Percentiles rank a stretch among this genome's conserved stretches.
Evolutionary conservation across 2,113 vertebrate genomes (phyloP).

Genomic region (Ammodytes marinus): DNA sequence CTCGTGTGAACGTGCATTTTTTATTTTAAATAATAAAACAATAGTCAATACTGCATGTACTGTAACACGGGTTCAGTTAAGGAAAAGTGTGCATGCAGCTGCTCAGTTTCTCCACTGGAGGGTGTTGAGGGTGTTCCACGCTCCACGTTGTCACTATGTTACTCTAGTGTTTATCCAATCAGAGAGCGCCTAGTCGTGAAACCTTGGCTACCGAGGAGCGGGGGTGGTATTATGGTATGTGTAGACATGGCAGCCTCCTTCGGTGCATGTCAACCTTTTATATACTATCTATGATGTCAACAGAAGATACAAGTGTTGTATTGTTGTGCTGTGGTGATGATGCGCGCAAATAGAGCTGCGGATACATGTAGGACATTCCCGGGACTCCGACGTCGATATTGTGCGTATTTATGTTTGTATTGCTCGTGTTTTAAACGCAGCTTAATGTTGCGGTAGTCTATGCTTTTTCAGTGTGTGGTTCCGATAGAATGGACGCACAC

Average conservation of each 20-base stretch:
- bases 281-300: neutral
- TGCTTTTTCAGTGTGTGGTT: neutral
- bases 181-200: conserved; percentile 35
- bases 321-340: neutral
- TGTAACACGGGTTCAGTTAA: neutral
- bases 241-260: conserved; percentile 58
- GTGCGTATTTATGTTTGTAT: conserved; percentile 16
- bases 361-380: neutral
- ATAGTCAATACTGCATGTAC: neutral
- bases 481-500: neutral
- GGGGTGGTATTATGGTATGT: conserved; percentile 69
- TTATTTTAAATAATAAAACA: neutral
- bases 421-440: neutral
- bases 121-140: conserved; percentile 32
- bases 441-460: accelerated
- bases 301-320: neutral
- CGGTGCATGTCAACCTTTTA: neutral
- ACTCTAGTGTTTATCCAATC: conserved; percentile 55
- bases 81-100: neutral
- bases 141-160: neutral
- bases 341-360: neutral
- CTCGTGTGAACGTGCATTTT: neutral
- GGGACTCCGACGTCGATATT: neutral
- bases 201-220: conserved; percentile 47
- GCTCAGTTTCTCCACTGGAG: neutral